Evolutionary conservation across 2,797 vertebrate genomes (phyloP).

Genomic region (Sarcoramphus papa): DNA sequence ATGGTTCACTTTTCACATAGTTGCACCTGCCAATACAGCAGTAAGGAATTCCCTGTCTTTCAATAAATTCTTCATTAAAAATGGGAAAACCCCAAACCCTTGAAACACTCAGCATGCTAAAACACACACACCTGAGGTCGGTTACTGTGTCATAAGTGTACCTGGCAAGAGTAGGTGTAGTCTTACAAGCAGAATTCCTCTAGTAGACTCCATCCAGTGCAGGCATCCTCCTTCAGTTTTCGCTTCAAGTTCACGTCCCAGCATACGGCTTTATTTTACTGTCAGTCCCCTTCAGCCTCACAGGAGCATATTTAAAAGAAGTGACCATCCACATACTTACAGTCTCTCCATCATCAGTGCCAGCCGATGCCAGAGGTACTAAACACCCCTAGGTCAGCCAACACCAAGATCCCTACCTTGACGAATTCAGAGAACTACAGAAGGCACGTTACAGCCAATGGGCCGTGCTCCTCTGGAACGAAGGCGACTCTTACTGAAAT

Average conservation of each 20-base stretch:
- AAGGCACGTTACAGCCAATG: background rate
- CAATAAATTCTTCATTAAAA: background rate
- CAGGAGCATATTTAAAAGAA: too few species aligned
- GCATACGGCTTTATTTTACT: background rate
- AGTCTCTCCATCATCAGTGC: too few species aligned
- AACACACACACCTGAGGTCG: background rate
- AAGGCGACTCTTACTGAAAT: background rate
- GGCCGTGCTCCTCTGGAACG: background rate
- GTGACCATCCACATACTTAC: rapidly evolving
- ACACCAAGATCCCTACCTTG: background rate
- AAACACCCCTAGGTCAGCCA: background rate
- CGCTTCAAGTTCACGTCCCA: background rate
- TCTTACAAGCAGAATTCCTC: background rate
- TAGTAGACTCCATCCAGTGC: background rate
- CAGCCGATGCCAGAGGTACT: background rate
- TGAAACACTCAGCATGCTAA: background rate
- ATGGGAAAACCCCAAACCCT: background rate
- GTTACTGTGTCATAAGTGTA: background rate
- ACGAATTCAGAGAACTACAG: background rate
- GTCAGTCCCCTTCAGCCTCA: too few species aligned
- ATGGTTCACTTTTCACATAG: background rate
- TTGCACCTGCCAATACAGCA: background rate
- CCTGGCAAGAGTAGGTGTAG: background rate
- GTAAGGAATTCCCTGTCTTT: background rate
- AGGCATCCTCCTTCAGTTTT: background rate